Evolutionary conservation across 2,113 vertebrate species (phyloP).

Genomic region (Eira barbara): DNA sequence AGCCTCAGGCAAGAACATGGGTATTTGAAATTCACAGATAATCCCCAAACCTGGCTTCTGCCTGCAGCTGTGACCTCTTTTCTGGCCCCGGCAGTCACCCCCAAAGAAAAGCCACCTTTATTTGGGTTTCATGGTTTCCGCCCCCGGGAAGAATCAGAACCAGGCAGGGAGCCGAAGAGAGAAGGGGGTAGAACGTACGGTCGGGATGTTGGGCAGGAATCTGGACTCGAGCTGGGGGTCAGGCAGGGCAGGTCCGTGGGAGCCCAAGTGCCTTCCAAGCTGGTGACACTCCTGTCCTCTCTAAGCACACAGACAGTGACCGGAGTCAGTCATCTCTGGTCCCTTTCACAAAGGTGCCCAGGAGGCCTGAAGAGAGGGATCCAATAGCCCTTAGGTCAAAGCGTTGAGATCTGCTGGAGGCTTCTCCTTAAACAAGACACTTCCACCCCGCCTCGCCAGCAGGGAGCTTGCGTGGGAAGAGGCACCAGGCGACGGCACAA

Average conservation of each 20-base stretch:
- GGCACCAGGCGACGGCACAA: not conserved
- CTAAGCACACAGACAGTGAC: not conserved
- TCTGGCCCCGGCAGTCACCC: not conserved
- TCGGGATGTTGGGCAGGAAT: not conserved
- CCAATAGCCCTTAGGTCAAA: not conserved
- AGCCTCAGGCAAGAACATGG: constrained; percentile 61
- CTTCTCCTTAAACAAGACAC: not conserved
- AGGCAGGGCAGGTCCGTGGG: not conserved
- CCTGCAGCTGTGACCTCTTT: constrained; percentile 36
- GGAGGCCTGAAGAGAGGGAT: not conserved
- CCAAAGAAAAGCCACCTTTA: constrained; percentile 47
- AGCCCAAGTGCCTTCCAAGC: not conserved
- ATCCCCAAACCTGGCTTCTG: not conserved
- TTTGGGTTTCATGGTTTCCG: not conserved
- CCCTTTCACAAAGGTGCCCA: not conserved
- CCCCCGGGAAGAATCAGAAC: not conserved
- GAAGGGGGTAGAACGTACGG: not conserved
- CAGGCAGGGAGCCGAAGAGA: not conserved
- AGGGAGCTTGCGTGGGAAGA: not conserved
- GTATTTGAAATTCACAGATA: constrained; percentile 62
- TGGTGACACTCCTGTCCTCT: not conserved
- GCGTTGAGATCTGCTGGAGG: not conserved
- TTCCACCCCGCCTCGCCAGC: not conserved
- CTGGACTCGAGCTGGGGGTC: not conserved
- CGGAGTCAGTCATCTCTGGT: not conserved